Conservation (phyloP, 1,140 invertebrate genomes). For the Drosophila tani region DNA sequence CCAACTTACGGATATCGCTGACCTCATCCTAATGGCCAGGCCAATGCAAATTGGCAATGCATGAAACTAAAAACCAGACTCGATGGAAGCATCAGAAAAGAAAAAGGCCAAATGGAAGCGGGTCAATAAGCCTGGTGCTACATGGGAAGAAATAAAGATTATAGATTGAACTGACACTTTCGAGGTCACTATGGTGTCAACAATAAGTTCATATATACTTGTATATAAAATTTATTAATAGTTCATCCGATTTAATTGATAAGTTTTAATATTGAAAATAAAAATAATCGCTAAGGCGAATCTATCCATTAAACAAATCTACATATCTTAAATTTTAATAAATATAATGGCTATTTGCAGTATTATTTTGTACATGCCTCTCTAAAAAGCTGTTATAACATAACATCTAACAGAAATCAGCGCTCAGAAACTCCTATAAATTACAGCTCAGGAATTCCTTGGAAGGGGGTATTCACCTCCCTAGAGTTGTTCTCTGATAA, state of each 20-base stretch:
- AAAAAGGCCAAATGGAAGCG: slow-evolving; percentile 58
- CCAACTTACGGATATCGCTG: slow-evolving; percentile 36
- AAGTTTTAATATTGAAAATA: not conserved
- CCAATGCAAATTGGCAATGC: slow-evolving; percentile 67
- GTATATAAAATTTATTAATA: not conserved
- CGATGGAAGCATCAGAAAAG: slow-evolving; percentile 23
- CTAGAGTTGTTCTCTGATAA: too few relatives aligned
- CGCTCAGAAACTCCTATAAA: too few relatives aligned
- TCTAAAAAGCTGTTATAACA: too few relatives aligned
- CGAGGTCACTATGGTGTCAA: not conserved
- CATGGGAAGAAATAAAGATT: slow-evolving; percentile 11
- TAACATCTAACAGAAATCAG: too few relatives aligned
- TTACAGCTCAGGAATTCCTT: too few relatives aligned
- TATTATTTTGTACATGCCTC: too few relatives aligned
- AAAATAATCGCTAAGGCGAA: too few relatives aligned
- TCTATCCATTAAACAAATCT: too few relatives aligned
- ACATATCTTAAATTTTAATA: too few relatives aligned
- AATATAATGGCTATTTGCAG: too few relatives aligned
- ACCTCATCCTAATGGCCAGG: slow-evolving; percentile 39
- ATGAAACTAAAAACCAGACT: slow-evolving; percentile 41
- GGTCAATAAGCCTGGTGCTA: slow-evolving; percentile 65
- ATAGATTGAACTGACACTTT: not conserved
- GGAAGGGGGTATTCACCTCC: too few relatives aligned
- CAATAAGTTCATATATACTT: not conserved
- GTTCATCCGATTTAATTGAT: not conserved